A percentile compares a stretch with the other conserved stretches of the same genome.
Conservation (phyloP, 2,888 invertebrate genomes). For the Morpho deidamia region DNA sequence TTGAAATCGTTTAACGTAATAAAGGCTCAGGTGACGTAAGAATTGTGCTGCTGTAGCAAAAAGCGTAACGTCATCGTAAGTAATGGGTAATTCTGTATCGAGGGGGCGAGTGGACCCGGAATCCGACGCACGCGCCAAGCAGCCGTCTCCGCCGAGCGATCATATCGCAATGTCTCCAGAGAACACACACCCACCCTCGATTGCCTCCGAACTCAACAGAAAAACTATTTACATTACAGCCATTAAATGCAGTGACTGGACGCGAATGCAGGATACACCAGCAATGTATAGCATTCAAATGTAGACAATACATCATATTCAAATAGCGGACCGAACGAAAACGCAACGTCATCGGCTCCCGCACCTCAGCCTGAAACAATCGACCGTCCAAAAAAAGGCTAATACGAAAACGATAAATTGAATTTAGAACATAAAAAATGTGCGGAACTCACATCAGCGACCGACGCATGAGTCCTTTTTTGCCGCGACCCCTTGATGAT, state of each 20-base stretch:
- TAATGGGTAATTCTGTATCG: conserved; percentile 68
- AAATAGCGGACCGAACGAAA: conserved; percentile 38
- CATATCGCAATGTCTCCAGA: conserved; percentile 68
- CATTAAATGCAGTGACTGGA: conserved; percentile 35
- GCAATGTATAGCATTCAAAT: conserved; percentile 42
- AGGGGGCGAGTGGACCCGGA: conserved; percentile 44
- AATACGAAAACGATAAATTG: conserved; percentile 59
- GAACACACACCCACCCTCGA: conserved; percentile 41
- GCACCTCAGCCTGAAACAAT: conserved; percentile 66
- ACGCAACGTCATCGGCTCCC: conserved; percentile 62
- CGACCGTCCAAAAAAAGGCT: conserved; percentile 51
- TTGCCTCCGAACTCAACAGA: conserved; percentile 28
- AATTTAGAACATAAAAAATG: conserved; percentile 60
- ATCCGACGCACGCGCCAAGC: conserved; percentile 72
- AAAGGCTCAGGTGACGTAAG: conserved; percentile 54
- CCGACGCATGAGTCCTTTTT: conserved; percentile 61
- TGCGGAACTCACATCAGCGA: conserved; percentile 46
- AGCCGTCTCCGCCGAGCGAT: conserved; percentile 54
- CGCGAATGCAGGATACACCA: conserved; percentile 28
- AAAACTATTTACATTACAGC: conserved; percentile 41
- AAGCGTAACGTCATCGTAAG: conserved; percentile 68
- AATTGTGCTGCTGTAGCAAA: conserved; percentile 50
- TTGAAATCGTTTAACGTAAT: conserved; percentile 68
- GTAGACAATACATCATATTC: conserved; percentile 35
- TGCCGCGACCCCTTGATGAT: conserved; percentile 68